Evolutionary conservation across 2,797 vertebrate genomes (phyloP).

Genomic region (Phrynocephalus vlangalii): DNA sequence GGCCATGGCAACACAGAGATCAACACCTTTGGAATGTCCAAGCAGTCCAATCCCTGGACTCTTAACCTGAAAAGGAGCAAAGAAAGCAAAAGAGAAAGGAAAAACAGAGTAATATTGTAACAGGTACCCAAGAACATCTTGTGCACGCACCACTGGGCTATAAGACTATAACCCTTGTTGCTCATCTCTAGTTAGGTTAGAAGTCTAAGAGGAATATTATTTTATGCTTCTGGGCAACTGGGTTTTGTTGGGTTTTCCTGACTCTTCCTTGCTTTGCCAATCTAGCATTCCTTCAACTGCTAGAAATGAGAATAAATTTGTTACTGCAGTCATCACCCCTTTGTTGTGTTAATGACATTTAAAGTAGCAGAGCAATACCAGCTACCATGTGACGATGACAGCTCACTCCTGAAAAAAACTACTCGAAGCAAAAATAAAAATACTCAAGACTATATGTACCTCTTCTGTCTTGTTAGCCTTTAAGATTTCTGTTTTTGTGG

Average conservation of each 20-base stretch:
- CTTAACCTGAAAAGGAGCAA: conserved; percentile 79
- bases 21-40: conserved; percentile 88
- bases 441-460: not conserved
- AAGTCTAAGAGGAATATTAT: not conserved
- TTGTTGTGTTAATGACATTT: not conserved
- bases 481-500: not conserved
- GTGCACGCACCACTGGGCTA: not conserved
- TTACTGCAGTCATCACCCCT: not conserved
- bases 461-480: too few species aligned
- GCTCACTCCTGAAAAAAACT: not conserved
- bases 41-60: conserved; percentile 86
- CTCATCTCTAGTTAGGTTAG: not conserved
- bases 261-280: not conserved
- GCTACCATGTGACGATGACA: not conserved
- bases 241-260: not conserved
- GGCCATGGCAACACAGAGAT: conserved; percentile 86
- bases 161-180: not conserved
- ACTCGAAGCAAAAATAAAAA: not conserved
- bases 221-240: not conserved
- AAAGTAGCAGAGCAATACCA: not conserved
- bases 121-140: not conserved
- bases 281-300: not conserved
- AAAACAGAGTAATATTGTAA: conserved; percentile 33
- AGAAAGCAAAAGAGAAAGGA: conserved; percentile 37
- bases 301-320: not conserved